phyloP scores from a whole-genome alignment of 23 tunicate species.

The Pegea sp. region DNA sequence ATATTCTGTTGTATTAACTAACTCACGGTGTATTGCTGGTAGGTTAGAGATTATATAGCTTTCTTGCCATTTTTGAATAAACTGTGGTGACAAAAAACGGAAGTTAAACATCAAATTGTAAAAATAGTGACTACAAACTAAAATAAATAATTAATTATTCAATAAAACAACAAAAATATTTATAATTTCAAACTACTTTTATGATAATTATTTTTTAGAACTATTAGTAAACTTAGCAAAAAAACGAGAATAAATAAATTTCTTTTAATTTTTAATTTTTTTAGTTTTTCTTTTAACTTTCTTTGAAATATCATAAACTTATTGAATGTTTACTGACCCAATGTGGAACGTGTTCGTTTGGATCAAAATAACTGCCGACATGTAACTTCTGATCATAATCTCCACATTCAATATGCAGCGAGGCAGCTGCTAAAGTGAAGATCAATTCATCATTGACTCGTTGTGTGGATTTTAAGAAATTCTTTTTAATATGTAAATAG shows the following conservation, averaged over 20 bases:
- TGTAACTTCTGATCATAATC: constrained; percentile 31
- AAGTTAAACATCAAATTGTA: too few species aligned
- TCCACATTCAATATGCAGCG: constrained; percentile 70
- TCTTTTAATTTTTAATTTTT: too few species aligned
- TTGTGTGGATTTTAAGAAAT: constrained; percentile 54
- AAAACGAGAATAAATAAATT: too few species aligned
- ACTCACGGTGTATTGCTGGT: constrained; percentile 51
- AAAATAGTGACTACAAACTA: too few species aligned
- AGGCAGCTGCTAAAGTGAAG: constrained; percentile 55
- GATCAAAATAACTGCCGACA: constrained; percentile 37
- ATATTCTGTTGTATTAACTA: constrained; percentile 12
- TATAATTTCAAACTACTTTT: too few species aligned
- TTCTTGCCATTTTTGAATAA: constrained; percentile 48
- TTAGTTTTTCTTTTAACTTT: too few species aligned
- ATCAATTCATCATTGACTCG: constrained; percentile 36
- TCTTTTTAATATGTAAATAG: constrained; percentile 67
- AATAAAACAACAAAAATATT: too few species aligned
- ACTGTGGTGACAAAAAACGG: too few species aligned
- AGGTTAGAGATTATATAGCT: constrained; percentile 53
- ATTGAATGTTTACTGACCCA: constrained; percentile 91
- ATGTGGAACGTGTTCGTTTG: constrained; percentile 59
- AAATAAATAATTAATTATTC: too few species aligned
- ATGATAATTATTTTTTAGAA: too few species aligned
- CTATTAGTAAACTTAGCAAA: too few species aligned
- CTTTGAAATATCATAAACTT: too few species aligned